Conservation (phyloP, 2,888 invertebrate species). For the Leptothorax acervorum region DNA sequence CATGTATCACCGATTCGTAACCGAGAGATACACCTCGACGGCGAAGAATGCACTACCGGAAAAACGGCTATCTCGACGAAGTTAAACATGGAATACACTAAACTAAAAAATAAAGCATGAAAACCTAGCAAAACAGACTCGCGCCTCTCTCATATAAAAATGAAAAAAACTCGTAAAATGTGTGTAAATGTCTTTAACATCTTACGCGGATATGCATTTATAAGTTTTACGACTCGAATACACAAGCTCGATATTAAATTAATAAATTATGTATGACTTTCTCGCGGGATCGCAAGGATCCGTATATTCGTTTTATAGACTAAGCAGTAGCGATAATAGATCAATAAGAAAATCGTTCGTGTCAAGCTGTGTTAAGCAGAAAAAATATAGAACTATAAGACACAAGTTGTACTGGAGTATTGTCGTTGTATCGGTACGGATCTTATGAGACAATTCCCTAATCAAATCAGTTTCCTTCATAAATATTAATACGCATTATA, state of each 20-base stretch:
- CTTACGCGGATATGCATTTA: constrained; percentile 44
- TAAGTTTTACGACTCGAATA: constrained; percentile 41
- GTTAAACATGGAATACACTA: constrained; percentile 9
- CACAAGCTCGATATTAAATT: constrained; percentile 73
- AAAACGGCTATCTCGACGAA: constrained; percentile 20
- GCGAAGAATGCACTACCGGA: constrained; percentile 31
- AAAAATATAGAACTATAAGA: constrained; percentile 55
- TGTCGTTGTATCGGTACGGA: constrained; percentile 54
- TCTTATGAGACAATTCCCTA: constrained; percentile 47
- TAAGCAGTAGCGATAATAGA: constrained; percentile 31
- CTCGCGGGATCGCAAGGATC: constrained; percentile 1
- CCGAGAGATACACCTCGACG: constrained; percentile 24
- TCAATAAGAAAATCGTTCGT: constrained; percentile 25
- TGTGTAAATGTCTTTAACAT: not conserved
- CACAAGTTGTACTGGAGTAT: constrained; percentile 55
- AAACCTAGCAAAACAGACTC: constrained; percentile 43
- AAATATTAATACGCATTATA: constrained; percentile 45
- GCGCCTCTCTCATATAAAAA: constrained; percentile 58
- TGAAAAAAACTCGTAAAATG: constrained; percentile 38
- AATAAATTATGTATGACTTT: constrained; percentile 66
- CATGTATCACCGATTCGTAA: constrained; percentile 38
- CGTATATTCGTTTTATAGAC: constrained; percentile 19
- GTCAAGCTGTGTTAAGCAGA: constrained; percentile 46
- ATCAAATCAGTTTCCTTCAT: constrained; percentile 48
- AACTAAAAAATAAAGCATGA: not conserved